A percentile compares a stretch with the other conserved stretches of the same genome.
phyloP scores from a whole-genome alignment of 2,888 invertebrate species.

The Choristoneura rosaceana region DNA sequence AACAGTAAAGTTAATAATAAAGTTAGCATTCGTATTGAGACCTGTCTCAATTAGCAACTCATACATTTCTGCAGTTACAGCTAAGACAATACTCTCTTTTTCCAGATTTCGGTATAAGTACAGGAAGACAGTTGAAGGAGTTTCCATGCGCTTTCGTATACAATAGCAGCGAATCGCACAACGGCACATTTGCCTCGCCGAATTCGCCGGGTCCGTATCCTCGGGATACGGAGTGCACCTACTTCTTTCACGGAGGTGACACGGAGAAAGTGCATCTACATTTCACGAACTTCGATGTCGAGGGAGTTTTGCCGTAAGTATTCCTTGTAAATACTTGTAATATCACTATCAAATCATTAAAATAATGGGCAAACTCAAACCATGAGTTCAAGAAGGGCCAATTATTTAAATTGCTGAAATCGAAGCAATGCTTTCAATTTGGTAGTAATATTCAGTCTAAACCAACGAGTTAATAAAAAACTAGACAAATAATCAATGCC shows the following conservation, averaged over 20 bases:
- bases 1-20: too few species aligned
- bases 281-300: conserved; percentile 97
- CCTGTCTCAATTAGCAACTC: too few species aligned
- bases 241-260: conserved; percentile 93
- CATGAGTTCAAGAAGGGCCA: too few species aligned
- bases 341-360: neutral
- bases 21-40: too few species aligned
- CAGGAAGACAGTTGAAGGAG: conserved; percentile 91
- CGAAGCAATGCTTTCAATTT: too few species aligned
- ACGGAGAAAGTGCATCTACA: conserved; percentile 93
- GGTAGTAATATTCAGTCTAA: too few species aligned
- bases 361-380: too few species aligned
- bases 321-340: conserved; percentile 25
- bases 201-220: conserved; percentile 97
- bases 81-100: conserved; percentile 31
- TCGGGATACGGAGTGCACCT: conserved; percentile 95
- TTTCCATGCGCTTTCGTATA: conserved; percentile 95
- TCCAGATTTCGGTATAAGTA: conserved; percentile 94
- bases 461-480: too few species aligned
- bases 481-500: too few species aligned
- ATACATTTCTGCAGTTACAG: neutral
- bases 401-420: too few species aligned
- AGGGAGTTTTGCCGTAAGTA: conserved; percentile 96
- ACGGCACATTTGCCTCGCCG: conserved; percentile 94
- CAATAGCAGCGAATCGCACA: conserved; percentile 92